Conservation (phyloP, 2,888 invertebrate species). For the Ferrisia virgata region DNA sequence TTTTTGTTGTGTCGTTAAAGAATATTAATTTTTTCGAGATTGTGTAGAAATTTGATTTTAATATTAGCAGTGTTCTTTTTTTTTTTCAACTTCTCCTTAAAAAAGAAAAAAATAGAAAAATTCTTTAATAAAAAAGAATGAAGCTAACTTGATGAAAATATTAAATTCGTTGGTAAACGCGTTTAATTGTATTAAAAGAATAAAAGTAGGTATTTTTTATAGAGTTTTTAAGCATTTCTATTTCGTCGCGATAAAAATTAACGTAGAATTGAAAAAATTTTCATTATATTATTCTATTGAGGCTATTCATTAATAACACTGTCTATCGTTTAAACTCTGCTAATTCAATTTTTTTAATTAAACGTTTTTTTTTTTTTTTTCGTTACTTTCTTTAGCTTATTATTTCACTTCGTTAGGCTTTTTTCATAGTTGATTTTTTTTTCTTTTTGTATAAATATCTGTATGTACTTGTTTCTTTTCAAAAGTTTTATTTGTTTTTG, state of each 20-base stretch:
- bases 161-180: not conserved
- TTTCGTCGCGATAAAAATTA: not conserved
- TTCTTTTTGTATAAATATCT: no score
- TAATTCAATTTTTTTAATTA: slow-evolving; percentile 16
- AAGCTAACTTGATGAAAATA: not conserved
- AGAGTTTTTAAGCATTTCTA: not conserved
- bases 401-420: not conserved
- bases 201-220: slow-evolving; percentile 6
- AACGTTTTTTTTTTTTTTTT: not conserved
- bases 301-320: slow-evolving; percentile 21
- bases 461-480: no score
- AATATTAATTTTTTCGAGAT: not conserved
- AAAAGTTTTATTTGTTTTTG: not conserved
- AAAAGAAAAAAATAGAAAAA: not conserved
- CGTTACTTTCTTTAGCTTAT: not conserved
- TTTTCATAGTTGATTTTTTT: not conserved
- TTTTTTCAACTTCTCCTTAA: not conserved
- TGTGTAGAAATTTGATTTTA: not conserved
- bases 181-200: slow-evolving; percentile 21
- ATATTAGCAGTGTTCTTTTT: not conserved
- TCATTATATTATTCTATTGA: not conserved
- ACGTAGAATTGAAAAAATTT: not conserved
- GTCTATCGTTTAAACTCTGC: slow-evolving; percentile 18
- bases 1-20: not conserved
- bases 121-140: not conserved